Evolutionary conservation across 2,888 invertebrate genomes (phyloP).

Genomic region (Melanophora roralis): DNA sequence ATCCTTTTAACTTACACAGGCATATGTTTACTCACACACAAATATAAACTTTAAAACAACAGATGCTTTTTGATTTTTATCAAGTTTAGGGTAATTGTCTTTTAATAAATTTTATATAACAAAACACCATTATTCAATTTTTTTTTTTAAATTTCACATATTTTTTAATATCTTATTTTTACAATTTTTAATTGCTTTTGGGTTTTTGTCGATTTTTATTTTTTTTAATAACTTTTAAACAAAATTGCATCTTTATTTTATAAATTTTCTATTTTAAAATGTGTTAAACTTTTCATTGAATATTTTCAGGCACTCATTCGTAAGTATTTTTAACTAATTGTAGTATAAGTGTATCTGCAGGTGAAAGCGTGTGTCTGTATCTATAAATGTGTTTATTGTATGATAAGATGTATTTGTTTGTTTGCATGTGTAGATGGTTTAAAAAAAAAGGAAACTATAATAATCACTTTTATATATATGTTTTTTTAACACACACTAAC

Average conservation of each 20-base stretch:
- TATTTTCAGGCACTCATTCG: conserved; percentile 10
- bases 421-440: neutral
- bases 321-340: neutral
- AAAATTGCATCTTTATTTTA: neutral
- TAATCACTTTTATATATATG: neutral
- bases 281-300: neutral
- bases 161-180: too few relatives aligned
- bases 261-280: neutral
- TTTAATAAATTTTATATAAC: too few relatives aligned
- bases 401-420: neutral
- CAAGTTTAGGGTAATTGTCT: too few relatives aligned
- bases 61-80: too few relatives aligned
- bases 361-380: neutral
- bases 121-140: too few relatives aligned
- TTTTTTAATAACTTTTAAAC: conserved; percentile 12
- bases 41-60: too few relatives aligned
- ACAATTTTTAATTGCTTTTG: too few relatives aligned
- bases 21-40: too few relatives aligned
- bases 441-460: neutral
- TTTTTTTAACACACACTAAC: conserved; percentile 14
- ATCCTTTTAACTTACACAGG: too few relatives aligned
- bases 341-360: neutral
- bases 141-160: too few relatives aligned
- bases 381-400: neutral
- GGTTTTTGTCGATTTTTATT: neutral